Evolutionary conservation across 2,888 invertebrate genomes (phyloP).

Genomic region (Ptilodon capucinus): DNA sequence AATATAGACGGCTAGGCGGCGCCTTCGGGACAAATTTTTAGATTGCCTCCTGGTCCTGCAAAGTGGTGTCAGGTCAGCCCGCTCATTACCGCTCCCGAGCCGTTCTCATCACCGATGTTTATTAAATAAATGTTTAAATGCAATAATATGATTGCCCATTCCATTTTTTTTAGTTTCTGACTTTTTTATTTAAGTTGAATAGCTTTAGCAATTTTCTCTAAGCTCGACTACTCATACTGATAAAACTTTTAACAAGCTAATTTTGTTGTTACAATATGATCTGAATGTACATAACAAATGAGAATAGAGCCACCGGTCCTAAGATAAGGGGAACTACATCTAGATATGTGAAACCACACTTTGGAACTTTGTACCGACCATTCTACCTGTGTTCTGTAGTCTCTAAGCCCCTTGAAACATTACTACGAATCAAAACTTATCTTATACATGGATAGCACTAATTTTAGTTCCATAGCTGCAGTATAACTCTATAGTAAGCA

Average conservation of each 20-base stretch:
- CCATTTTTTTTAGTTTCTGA: background rate
- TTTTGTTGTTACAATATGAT: too few species aligned
- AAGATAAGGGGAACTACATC: conserved; percentile 59
- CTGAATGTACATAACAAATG: conserved; percentile 17
- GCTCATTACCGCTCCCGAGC: conserved; percentile 29
- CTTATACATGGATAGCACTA: too few species aligned
- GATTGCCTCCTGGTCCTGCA: conserved; percentile 64
- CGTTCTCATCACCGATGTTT: conserved; percentile 27
- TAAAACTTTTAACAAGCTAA: too few species aligned
- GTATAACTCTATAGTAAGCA: too few species aligned
- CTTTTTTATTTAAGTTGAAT: background rate
- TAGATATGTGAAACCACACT: conserved; percentile 57
- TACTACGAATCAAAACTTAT: background rate
- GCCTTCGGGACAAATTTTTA: conserved; percentile 74
- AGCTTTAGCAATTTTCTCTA: too few species aligned
- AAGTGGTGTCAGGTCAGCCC: conserved; percentile 41
- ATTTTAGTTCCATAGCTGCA: too few species aligned
- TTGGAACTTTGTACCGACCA: conserved; percentile 43
- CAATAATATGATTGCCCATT: background rate
- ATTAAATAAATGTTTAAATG: conserved; percentile 26
- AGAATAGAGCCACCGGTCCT: conserved; percentile 47
- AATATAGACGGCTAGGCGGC: conserved; percentile 67
- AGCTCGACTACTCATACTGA: too few species aligned
- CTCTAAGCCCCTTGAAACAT: background rate
- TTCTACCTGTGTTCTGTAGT: background rate